Percentiles rank a stretch among this genome's conserved stretches.
Conservation (phyloP, 2,113 vertebrate species). For the Uria lomvia region DNA sequence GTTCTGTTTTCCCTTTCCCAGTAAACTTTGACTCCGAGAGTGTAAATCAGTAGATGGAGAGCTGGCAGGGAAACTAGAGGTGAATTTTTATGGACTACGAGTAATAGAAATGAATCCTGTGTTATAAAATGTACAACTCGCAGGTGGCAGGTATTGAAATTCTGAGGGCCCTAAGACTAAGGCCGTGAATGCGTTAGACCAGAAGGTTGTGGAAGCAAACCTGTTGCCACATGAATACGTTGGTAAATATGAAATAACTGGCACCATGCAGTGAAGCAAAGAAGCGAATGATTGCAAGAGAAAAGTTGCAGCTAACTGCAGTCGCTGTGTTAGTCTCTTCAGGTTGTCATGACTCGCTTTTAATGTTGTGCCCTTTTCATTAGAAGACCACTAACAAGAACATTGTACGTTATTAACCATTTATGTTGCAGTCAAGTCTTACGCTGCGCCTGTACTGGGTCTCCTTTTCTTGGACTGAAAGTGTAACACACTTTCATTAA, state of each 20-base stretch:
- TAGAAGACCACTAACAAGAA: neutral
- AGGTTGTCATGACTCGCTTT: neutral
- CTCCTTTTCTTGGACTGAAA: neutral
- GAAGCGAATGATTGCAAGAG: neutral
- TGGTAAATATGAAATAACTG: neutral
- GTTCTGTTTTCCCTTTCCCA: neutral
- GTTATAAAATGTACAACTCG: neutral
- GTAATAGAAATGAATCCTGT: neutral
- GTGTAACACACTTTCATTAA: neutral
- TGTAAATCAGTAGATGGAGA: neutral
- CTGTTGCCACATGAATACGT: neutral
- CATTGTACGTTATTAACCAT: neutral
- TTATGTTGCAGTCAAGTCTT: neutral
- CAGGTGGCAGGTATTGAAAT: neutral
- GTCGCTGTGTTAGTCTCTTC: neutral
- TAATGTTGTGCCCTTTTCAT: neutral
- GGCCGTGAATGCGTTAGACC: accelerated
- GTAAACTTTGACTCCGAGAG: accelerated
- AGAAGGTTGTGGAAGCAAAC: neutral
- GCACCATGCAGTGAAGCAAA: neutral
- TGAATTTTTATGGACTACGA: neutral
- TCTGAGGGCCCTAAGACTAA: neutral
- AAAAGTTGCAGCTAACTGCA: neutral
- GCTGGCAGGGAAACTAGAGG: neutral
- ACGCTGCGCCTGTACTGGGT: neutral